phyloP scores from a whole-genome alignment of 2,797 vertebrate genomes.

The Sebastes nivosus region DNA sequence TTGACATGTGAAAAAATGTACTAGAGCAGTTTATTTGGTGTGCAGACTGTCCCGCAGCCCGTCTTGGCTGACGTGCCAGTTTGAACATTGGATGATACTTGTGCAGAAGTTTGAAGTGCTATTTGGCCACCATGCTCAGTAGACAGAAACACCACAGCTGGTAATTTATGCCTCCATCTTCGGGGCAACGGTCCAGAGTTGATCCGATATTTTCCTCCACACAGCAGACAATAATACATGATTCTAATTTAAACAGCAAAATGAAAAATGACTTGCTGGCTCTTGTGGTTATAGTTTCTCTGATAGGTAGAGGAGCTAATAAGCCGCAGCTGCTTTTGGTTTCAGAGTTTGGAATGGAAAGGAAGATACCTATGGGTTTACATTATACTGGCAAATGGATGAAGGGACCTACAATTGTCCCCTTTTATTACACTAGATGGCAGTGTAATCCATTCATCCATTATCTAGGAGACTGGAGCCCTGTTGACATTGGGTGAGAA shows the following conservation, averaged over 20 bases:
- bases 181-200: not conserved
- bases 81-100: not conserved
- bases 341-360: conserved; percentile 18
- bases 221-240: conserved; percentile 1
- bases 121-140: not conserved
- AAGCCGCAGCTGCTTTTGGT: conserved; percentile 25
- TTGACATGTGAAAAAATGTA: not conserved
- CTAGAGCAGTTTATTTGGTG: not conserved
- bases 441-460: conserved; percentile 49
- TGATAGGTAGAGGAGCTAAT: not conserved
- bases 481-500: not conserved
- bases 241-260: conserved; percentile 18
- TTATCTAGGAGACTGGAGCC: not conserved
- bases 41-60: not conserved
- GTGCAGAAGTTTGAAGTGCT: not conserved
- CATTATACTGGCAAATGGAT: not conserved
- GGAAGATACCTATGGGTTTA: not conserved
- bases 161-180: not conserved
- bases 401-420: not conserved
- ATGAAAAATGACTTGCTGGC: conserved; percentile 1
- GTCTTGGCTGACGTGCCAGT: not conserved
- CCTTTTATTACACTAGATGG: conserved; percentile 69
- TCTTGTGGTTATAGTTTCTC: not conserved
- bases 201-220: not conserved
- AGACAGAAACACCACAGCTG: not conserved